phyloP scores from a whole-genome alignment of 37 sponge, comb jelly and placozoan genomes.

The Amphimedon queenslandica region DNA sequence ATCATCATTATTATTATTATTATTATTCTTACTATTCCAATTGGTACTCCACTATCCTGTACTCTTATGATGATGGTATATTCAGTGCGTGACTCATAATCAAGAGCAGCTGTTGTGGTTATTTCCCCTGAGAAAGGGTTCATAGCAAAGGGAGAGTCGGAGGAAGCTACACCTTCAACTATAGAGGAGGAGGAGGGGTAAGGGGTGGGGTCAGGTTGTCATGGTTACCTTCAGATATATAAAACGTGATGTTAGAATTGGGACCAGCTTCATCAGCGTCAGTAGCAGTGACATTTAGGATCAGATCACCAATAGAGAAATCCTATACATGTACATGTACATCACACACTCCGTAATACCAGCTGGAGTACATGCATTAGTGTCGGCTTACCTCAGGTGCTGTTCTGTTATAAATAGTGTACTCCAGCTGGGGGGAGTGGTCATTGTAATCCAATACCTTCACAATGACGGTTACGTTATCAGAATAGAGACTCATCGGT shows the following conservation, averaged over 20 bases:
- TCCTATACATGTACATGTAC: background rate
- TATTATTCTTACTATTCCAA: background rate
- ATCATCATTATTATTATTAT: background rate
- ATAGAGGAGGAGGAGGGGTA: no score
- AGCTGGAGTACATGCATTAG: background rate
- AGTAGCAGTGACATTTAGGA: background rate
- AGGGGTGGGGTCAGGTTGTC: background rate
- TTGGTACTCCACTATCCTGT: conserved; percentile 4
- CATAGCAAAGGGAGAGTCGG: conserved; percentile 3
- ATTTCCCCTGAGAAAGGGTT: conserved; percentile 4
- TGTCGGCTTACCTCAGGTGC: conserved; percentile 12
- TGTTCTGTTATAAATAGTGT: background rate
- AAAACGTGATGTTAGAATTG: background rate
- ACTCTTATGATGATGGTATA: conserved; percentile 25
- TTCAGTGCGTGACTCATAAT: conserved; percentile 17
- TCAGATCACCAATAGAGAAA: background rate
- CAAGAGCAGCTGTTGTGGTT: background rate
- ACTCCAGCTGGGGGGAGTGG: conserved; percentile 11
- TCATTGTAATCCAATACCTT: conserved; percentile 29
- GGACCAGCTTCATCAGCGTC: background rate
- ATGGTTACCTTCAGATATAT: background rate
- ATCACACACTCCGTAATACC: background rate
- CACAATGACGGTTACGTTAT: background rate
- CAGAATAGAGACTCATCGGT: background rate
- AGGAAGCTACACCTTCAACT: background rate